Evolutionary conservation across 2,797 vertebrate species (phyloP).

Genomic region (Leuciscus waleckii): DNA sequence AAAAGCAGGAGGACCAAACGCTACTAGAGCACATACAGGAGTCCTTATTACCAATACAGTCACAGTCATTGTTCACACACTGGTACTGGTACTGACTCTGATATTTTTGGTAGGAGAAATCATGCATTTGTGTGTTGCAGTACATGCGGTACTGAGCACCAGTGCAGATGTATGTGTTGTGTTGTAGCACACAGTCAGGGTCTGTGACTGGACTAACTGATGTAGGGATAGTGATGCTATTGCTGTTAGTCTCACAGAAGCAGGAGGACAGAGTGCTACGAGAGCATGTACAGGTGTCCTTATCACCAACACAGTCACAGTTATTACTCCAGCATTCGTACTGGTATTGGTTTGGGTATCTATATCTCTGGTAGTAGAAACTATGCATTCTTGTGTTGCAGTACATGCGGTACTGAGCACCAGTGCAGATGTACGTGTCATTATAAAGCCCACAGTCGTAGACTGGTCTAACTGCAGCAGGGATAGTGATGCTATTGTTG

Average conservation of each 20-base stretch:
- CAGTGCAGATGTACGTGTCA: not conserved
- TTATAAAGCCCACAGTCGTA: not conserved
- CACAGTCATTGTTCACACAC: not conserved
- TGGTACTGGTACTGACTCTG: not conserved
- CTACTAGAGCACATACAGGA: not conserved
- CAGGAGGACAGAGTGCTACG: not conserved
- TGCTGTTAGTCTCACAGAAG: not conserved
- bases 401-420: not conserved
- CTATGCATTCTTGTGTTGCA: not conserved
- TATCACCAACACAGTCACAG: not conserved
- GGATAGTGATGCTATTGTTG: not conserved
- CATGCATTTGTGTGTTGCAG: not conserved
- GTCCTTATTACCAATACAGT: not conserved
- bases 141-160: conserved; percentile 3
- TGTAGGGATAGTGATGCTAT: not conserved
- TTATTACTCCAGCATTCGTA: not conserved
- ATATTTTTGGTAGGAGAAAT: not conserved
- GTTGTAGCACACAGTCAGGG: not conserved
- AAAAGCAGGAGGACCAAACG: not conserved
- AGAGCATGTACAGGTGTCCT: not conserved
- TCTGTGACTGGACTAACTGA: not conserved
- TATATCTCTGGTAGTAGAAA: not conserved
- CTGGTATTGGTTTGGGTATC: not conserved
- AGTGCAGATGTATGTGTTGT: fast-evolving
- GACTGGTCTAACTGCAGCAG: not conserved